Percentiles rank a stretch among this genome's conserved stretches.
Evolutionary conservation across 2,888 invertebrate species (phyloP).

Genomic region (Trimorus sp.): DNA sequence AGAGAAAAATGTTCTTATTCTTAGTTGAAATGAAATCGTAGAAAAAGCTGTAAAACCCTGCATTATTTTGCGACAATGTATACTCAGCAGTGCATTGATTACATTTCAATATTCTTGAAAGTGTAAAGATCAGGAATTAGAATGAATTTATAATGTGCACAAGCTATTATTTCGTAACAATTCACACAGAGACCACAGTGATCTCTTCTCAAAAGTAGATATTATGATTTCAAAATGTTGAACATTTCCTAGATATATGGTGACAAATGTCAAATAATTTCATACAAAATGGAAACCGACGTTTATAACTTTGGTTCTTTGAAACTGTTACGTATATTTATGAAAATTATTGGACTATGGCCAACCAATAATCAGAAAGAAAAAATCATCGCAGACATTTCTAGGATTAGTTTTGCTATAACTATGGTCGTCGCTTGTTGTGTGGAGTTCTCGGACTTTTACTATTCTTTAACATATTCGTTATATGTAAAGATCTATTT

Average conservation of each 20-base stretch:
- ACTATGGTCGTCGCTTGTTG: conserved; percentile 22
- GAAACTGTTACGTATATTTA: conserved; percentile 30
- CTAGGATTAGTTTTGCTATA: conserved; percentile 8
- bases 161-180: too few species aligned
- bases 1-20: neutral
- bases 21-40: too few species aligned
- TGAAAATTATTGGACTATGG: conserved; percentile 50
- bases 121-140: too few species aligned
- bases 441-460: conserved; percentile 25
- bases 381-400: conserved; percentile 23
- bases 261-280: neutral
- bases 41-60: too few species aligned
- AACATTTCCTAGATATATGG: neutral
- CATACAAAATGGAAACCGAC: conserved; percentile 17
- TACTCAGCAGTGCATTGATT: too few species aligned
- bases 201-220: too few species aligned
- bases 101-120: too few species aligned
- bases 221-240: too few species aligned
- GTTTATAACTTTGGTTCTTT: conserved; percentile 40
- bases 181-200: too few species aligned
- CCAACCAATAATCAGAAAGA: conserved; percentile 31
- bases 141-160: too few species aligned
- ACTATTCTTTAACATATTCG: conserved; percentile 20
- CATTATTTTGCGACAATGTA: too few species aligned
- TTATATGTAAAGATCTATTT: conserved; percentile 31